phyloP scores from a whole-genome alignment of 2,888 invertebrate species.

The Pemphredon lugubris region DNA sequence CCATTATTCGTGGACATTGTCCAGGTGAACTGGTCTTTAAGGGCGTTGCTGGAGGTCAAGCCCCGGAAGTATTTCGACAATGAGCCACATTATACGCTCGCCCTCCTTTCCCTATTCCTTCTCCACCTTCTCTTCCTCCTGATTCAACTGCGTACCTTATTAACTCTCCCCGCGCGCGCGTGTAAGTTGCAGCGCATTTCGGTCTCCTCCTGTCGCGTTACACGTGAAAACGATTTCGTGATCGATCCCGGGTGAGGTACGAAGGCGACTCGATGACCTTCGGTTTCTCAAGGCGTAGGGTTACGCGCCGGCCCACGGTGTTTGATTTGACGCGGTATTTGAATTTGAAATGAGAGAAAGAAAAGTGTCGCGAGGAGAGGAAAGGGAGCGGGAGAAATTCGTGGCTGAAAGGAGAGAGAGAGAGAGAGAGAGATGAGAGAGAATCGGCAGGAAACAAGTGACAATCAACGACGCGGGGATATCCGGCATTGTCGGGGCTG shows the following conservation, averaged over 20 bases:
- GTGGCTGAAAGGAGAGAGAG: slow-evolving; percentile 32
- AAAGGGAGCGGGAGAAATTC: slow-evolving; percentile 26
- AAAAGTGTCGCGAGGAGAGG: too few species aligned
- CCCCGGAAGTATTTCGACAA: slow-evolving; percentile 77
- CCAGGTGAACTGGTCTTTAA: slow-evolving; percentile 65
- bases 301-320: slow-evolving; percentile 71
- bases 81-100: slow-evolving; percentile 68
- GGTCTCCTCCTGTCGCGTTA: neutral
- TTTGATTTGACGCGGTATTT: slow-evolving; percentile 68
- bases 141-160: slow-evolving; percentile 42
- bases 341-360: slow-evolving; percentile 68
- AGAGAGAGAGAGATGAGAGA: slow-evolving; percentile 41
- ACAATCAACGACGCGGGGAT: slow-evolving; percentile 76
- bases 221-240: too few species aligned
- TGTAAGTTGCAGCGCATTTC: too few species aligned
- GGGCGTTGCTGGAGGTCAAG: slow-evolving; percentile 72
- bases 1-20: slow-evolving; percentile 73
- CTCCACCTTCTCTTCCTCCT: slow-evolving; percentile 32
- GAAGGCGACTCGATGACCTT: slow-evolving; percentile 37
- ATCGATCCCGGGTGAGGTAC: neutral
- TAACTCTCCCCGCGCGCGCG: slow-evolving; percentile 30
- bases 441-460: slow-evolving; percentile 77
- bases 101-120: slow-evolving; percentile 21
- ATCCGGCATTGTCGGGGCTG: slow-evolving; percentile 71
- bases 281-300: slow-evolving; percentile 80